Evolutionary conservation across 2,888 invertebrate genomes (phyloP).

Genomic region (Athalia rosae): DNA sequence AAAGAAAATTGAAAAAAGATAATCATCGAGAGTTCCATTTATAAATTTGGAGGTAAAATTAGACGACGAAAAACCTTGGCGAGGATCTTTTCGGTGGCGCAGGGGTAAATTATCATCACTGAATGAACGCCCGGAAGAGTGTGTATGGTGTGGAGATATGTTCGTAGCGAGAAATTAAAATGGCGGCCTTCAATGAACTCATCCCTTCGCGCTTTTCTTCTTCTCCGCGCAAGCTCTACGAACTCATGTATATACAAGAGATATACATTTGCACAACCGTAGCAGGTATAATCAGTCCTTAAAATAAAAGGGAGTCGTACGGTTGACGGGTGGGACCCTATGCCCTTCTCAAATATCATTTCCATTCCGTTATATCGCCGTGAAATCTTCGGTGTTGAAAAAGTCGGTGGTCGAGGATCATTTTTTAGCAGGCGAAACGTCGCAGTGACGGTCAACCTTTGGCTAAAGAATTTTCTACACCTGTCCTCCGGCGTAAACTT

Average conservation of each 20-base stretch:
- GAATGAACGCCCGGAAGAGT: slow-evolving; percentile 23
- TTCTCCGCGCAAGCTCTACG: slow-evolving; percentile 33
- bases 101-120: not conserved
- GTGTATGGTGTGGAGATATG: not conserved
- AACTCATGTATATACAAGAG: not conserved
- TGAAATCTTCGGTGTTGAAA: too few species aligned
- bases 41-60: not conserved
- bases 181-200: slow-evolving; percentile 34
- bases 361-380: too few species aligned
- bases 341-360: too few species aligned
- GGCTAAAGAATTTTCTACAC: too few species aligned
- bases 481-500: too few species aligned
- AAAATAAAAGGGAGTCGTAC: not conserved
- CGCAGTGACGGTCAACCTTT: too few species aligned
- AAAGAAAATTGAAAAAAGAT: too few species aligned
- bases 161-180: slow-evolving; percentile 47
- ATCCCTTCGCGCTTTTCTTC: slow-evolving; percentile 18
- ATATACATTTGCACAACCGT: not conserved
- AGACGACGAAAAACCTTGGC: not conserved
- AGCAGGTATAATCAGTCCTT: not conserved
- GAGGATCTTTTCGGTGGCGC: not conserved
- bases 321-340: not conserved
- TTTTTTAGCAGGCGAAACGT: too few species aligned
- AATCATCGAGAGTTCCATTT: too few species aligned
- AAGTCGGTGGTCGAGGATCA: too few species aligned